Conservation (phyloP, 2,888 invertebrate species). For the Phortica magna region DNA sequence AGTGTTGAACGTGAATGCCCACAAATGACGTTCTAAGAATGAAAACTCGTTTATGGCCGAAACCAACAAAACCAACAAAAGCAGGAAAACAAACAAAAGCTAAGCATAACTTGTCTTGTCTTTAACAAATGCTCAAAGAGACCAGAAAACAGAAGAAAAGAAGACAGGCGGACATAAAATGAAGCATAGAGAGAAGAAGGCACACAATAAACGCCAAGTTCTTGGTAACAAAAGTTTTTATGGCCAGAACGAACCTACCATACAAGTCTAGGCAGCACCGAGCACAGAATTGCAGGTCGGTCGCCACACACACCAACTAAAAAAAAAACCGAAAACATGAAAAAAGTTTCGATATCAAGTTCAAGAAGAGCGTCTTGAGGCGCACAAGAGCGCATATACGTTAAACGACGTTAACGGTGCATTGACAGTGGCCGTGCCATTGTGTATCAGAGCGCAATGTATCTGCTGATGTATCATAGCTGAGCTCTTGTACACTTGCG, state of each 20-base stretch:
- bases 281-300: not conserved
- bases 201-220: constrained; percentile 15
- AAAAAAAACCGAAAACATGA: not conserved
- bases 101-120: not conserved
- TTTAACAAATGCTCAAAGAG: not conserved
- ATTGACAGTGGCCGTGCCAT: constrained; percentile 39
- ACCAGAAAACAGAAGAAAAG: not conserved
- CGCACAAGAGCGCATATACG: constrained; percentile 34
- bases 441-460: constrained; percentile 22
- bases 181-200: not conserved
- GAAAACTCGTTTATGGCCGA: constrained; percentile 29
- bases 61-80: not conserved
- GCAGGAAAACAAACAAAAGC: not conserved
- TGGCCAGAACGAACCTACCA: constrained; percentile 23
- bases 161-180: not conserved
- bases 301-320: too few species aligned
- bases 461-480: constrained; percentile 32
- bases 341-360: constrained; percentile 71
- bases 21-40: constrained; percentile 2
- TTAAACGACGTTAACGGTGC: constrained; percentile 60
- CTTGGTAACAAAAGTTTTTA: constrained; percentile 22
- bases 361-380: constrained; percentile 58
- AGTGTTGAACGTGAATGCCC: not conserved
- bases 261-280: not conserved
- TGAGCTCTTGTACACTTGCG: constrained; percentile 42